A percentile compares a stretch with the other conserved stretches of the same genome.
These are phyloP conservation scores for Oophaga sylvatica DNA, from an alignment of 2,797 vertebrate genomes.

Conservation along the genomic window DNA sequence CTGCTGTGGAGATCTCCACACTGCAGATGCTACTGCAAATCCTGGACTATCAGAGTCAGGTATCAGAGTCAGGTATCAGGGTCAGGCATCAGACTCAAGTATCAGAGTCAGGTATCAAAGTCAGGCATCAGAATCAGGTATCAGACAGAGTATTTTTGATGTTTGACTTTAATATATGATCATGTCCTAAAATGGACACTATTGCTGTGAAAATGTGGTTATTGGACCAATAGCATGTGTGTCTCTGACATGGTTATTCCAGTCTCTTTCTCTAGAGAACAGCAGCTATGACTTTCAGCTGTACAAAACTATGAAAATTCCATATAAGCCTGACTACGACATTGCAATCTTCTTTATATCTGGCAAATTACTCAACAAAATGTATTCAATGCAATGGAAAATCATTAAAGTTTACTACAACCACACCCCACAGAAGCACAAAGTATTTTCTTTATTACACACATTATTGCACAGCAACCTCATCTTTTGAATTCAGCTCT, in stretches of 20 bases:
- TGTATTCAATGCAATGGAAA: constrained; percentile 6
- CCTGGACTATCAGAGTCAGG: too few relatives aligned
- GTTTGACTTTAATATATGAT: too few relatives aligned
- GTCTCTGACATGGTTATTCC: background rate
- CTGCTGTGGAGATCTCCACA: too few relatives aligned
- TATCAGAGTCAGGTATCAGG: too few relatives aligned
- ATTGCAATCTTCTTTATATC: background rate
- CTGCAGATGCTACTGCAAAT: too few relatives aligned
- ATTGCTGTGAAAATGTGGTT: too few relatives aligned
- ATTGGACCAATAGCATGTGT: too few relatives aligned
- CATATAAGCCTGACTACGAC: background rate
- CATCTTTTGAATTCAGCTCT: background rate
- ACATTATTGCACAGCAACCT: background rate
- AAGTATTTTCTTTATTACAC: background rate
- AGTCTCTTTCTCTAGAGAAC: background rate
- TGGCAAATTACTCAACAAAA: background rate
- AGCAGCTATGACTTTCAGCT: background rate
- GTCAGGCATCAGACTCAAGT: too few relatives aligned
- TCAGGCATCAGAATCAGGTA: too few relatives aligned
- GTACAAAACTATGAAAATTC: background rate
- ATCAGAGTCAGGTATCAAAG: too few relatives aligned
- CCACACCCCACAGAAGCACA: background rate
- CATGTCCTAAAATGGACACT: too few relatives aligned
- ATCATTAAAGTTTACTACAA: background rate
- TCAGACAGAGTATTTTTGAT: too few relatives aligned